Conservation (phyloP, 2,888 invertebrate species). For the Ophioninae sp. region DNA sequence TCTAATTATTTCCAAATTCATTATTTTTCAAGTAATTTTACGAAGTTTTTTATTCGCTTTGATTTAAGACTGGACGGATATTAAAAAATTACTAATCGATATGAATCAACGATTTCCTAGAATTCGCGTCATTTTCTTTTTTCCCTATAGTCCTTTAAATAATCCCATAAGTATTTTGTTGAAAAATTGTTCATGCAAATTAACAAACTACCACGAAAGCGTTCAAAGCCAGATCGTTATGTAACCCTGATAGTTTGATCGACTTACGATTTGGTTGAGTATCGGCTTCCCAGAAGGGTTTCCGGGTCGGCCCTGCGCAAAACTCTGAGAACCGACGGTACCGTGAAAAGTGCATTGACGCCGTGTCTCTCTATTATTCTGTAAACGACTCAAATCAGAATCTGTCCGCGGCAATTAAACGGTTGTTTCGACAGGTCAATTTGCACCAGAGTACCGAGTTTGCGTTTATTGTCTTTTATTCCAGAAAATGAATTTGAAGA, state of each 20-base stretch:
- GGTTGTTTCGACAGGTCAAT: background rate
- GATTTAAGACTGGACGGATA: too few species aligned
- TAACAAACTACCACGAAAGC: background rate
- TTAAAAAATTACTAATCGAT: too few species aligned
- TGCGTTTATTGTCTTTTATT: background rate
- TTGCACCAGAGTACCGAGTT: background rate
- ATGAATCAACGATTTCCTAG: too few species aligned
- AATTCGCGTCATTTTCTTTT: too few species aligned
- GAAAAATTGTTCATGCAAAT: background rate
- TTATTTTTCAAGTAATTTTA: too few species aligned
- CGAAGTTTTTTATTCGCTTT: too few species aligned
- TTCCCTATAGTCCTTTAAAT: too few species aligned
- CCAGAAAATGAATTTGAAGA: background rate
- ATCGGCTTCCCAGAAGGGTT: slow-evolving; percentile 86
- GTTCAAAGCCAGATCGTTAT: background rate
- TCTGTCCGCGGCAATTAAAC: background rate
- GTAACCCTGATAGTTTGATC: background rate
- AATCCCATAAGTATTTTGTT: too few species aligned
- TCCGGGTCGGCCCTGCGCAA: slow-evolving; percentile 91
- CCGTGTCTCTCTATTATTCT: slow-evolving; percentile 94
- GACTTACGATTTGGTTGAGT: slow-evolving; percentile 85
- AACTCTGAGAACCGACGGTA: slow-evolving; percentile 94
- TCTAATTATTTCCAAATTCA: too few species aligned
- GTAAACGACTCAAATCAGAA: slow-evolving; percentile 56
- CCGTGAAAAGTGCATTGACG: slow-evolving; percentile 92